Evolutionary conservation across 2,113 vertebrate genomes (phyloP), one percentile per base, ranked within the genome.

Genomic region (Elachura formosa): DNA sequence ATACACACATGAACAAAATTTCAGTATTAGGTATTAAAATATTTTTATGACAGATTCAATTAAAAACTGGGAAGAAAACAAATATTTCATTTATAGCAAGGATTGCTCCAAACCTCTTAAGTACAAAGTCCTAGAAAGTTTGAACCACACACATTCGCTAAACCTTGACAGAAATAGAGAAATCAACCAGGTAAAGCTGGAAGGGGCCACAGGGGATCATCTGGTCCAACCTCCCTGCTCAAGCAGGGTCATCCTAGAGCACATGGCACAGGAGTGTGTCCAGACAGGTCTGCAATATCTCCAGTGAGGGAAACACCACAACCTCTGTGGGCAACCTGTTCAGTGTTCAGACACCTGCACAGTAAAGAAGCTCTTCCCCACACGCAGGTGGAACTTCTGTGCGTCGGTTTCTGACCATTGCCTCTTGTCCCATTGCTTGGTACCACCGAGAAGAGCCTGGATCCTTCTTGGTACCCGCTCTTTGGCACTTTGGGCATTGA

Each of bases 331-430:
- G 1, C 16, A 74, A 17, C 29, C 13, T 26, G 9, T 18, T 52
- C 46, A 34, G 25, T 21, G 40, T 24, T 1, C 2, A 0, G 31
- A 7, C 41, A 56, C 26, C 17, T 9, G 4, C n/a, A 29, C 28
- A 67, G 7, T 5, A 17, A 61, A 33, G 8, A 38, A 54, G 2
- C 46, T 46, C 23, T 46, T 46, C n/a, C 9, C 4, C n/a, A 8
- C 13, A 0, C 34, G 61, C 46, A 2, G 7, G 14, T 9, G 29
- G n/a, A 82, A 26, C 20, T 74, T 82, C 21, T 28, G 45, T 11
- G 23, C 68, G n/a, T 7, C 52, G 25, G 29, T 34, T 67, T 40
- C 52, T 59, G 45, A 12, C 23, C 5, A 0, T 5, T 10, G 51
- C 3, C 3, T 74, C 45, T 24, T 16, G 36, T 51, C 43, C 43